Conservation (phyloP, 2,888 invertebrate genomes). For the Campoplex nolae region DNA sequence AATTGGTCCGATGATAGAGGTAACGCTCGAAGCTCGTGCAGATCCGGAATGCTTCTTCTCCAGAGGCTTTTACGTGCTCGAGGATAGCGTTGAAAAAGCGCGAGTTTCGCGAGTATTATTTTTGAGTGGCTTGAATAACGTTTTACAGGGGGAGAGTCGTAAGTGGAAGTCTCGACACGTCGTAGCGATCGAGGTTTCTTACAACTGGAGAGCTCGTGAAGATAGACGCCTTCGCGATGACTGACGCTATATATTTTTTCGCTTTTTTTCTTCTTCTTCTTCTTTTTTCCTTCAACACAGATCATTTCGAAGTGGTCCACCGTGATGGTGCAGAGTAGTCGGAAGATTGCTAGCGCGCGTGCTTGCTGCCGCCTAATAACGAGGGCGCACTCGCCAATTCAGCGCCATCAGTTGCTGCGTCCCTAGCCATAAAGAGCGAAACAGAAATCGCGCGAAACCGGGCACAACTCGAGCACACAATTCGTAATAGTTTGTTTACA, state of each 20-base stretch:
- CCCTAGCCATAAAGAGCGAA: slow-evolving; percentile 39
- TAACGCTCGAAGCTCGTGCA: slow-evolving; percentile 34
- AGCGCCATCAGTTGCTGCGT: slow-evolving; percentile 40
- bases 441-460: slow-evolving; percentile 26
- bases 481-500: slow-evolving; percentile 69
- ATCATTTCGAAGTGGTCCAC: slow-evolving; percentile 26
- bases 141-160: slow-evolving; percentile 67
- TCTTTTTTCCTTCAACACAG: background rate
- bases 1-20: slow-evolving; percentile 33
- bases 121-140: slow-evolving; percentile 49
- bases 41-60: background rate
- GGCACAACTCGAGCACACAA: slow-evolving; percentile 56
- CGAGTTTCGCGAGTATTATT: slow-evolving; percentile 48
- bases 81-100: background rate
- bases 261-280: slow-evolving; percentile 14
- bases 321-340: background rate
- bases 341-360: background rate
- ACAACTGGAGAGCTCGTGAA: slow-evolving; percentile 52
- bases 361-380: background rate
- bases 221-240: slow-evolving; percentile 63
- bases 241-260: slow-evolving; percentile 46
- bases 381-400: slow-evolving; percentile 44
- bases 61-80: slow-evolving; percentile 41
- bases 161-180: slow-evolving; percentile 78
- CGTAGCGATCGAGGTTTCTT: slow-evolving; percentile 62